Conservation (phyloP, 2,797 vertebrate genomes). For the Borostomias antarcticus region DNA sequence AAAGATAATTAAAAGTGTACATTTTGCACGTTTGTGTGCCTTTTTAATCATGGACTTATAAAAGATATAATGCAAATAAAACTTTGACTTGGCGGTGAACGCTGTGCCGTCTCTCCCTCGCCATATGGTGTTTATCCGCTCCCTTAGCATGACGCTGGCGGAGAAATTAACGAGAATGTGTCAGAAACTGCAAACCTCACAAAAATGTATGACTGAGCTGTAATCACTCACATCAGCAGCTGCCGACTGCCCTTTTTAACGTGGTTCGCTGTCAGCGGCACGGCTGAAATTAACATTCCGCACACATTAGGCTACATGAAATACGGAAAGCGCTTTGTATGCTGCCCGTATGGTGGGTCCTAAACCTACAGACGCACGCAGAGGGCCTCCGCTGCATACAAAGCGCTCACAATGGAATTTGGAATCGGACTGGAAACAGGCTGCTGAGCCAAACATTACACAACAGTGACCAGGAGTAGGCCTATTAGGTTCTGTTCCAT, state of each 20-base stretch:
- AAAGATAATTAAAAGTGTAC: background rate
- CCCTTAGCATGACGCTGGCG: slow-evolving; percentile 16
- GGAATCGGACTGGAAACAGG: no score
- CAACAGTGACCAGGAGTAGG: no score
- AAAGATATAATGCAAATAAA: slow-evolving; percentile 11
- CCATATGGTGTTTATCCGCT: slow-evolving; percentile 16
- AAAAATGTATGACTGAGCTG: slow-evolving; percentile 41
- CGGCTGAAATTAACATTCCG: slow-evolving; percentile 33
- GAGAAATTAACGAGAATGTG: slow-evolving; percentile 34
- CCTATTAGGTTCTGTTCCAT: no score
- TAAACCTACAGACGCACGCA: no score
- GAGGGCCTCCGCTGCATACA: no score
- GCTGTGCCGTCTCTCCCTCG: slow-evolving; percentile 9
- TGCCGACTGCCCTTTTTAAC: slow-evolving; percentile 41
- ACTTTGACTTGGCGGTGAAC: background rate
- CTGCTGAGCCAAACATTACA: no score
- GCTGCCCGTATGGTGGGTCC: no score
- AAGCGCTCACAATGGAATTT: no score
- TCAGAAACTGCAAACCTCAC: slow-evolving; percentile 36
- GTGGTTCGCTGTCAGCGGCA: slow-evolving; percentile 2
- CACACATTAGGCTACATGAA: slow-evolving; percentile 11
- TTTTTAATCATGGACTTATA: slow-evolving; percentile 1
- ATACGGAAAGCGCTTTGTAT: no score
- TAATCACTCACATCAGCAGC: slow-evolving; percentile 35
- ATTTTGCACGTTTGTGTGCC: no score